phyloP scores from a whole-genome alignment of 2,888 invertebrate genomes.

The Cylloceria caligata region DNA sequence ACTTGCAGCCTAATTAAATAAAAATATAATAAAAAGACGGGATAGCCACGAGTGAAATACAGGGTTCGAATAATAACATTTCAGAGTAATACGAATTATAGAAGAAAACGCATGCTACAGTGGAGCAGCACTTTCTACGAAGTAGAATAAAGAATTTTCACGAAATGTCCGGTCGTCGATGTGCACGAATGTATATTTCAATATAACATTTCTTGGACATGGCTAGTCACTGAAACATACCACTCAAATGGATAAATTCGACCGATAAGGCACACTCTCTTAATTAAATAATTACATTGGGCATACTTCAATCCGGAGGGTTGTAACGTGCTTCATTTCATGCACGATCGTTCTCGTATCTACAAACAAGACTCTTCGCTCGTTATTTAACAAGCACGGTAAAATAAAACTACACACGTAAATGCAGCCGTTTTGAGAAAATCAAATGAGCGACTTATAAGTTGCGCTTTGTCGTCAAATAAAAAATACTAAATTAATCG shows the following conservation, averaged over 20 bases:
- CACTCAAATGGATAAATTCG: background rate
- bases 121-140: slow-evolving; percentile 24
- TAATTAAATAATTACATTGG: background rate
- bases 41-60: slow-evolving; percentile 61
- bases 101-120: slow-evolving; percentile 49
- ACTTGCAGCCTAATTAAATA: slow-evolving; percentile 41
- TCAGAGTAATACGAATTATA: background rate
- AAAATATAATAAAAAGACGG: slow-evolving; percentile 42
- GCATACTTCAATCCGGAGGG: background rate
- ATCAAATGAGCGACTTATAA: slow-evolving; percentile 24
- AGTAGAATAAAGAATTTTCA: background rate
- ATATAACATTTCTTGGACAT: slow-evolving; percentile 7
- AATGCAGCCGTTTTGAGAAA: slow-evolving; percentile 26
- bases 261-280: background rate
- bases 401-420: slow-evolving; percentile 30
- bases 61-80: slow-evolving; percentile 44
- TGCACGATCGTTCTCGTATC: slow-evolving; percentile 36
- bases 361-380: slow-evolving; percentile 12
- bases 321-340: slow-evolving; percentile 43
- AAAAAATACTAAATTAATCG: slow-evolving; percentile 22
- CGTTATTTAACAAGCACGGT: slow-evolving; percentile 22
- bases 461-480: slow-evolving; percentile 30
- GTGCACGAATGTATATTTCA: slow-evolving; percentile 12
- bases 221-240: slow-evolving; percentile 12
- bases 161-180: slow-evolving; percentile 2